Conservation (phyloP, 2,113 vertebrate genomes). For the Physeter macrocephalus region DNA sequence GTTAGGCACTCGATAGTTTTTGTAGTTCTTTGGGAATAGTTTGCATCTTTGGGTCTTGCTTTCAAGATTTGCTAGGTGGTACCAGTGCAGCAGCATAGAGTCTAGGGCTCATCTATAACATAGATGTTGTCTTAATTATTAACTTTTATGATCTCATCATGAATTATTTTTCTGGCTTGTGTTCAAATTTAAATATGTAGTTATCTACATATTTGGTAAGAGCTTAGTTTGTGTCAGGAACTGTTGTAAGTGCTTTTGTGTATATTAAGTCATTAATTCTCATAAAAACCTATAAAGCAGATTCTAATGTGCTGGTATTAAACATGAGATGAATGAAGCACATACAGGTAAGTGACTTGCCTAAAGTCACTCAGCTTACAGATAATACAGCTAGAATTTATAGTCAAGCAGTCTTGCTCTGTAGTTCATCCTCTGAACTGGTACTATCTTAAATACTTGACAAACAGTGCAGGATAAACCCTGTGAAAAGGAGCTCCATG, state of each 20-base stretch:
- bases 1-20: neutral
- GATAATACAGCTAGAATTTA: neutral
- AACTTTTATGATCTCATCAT: neutral
- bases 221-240: neutral
- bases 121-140: neutral
- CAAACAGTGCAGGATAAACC: neutral
- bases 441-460: neutral
- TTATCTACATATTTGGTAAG: neutral
- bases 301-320: neutral
- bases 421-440: neutral
- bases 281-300: neutral
- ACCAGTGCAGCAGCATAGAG: neutral
- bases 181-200: neutral
- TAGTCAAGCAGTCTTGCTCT: neutral
- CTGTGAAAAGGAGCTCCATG: neutral
- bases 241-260: neutral
- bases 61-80: neutral
- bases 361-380: neutral
- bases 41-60: neutral
- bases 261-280: neutral
- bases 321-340: neutral
- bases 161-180: neutral
- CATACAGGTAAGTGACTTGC: neutral
- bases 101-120: neutral
- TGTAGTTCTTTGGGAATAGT: neutral